A percentile compares a stretch with the other conserved stretches of the same genome.
These are phyloP conservation scores for Eutrigla gurnardus DNA, from an alignment of 2,797 vertebrate genomes.

Conservation along the genomic window DNA sequence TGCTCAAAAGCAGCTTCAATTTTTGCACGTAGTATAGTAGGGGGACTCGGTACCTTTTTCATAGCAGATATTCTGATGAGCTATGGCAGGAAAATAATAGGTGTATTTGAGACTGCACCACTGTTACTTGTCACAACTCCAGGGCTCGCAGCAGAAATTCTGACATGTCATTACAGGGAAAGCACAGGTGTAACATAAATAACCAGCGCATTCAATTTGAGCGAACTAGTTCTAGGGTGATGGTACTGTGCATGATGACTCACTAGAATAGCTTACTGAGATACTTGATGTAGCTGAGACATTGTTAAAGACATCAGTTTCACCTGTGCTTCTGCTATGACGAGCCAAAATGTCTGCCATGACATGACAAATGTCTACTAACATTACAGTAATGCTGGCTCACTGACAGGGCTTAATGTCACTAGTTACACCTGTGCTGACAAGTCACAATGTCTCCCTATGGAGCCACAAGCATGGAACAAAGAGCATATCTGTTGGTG, in stretches of 20 bases:
- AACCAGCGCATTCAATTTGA: not conserved
- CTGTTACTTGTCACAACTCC: not conserved
- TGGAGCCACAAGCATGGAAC: not conserved
- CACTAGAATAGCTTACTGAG: not conserved
- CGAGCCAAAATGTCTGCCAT: slow-evolving; percentile 3
- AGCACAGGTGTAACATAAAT: not conserved
- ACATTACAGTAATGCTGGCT: not conserved
- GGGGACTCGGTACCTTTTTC: not conserved
- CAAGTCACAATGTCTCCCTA: not conserved
- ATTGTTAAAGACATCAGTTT: not conserved
- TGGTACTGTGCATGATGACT: not conserved
- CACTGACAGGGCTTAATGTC: slow-evolving; percentile 7
- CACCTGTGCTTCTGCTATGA: slow-evolving; percentile 10
- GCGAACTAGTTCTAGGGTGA: not conserved
- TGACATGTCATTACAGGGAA: not conserved
- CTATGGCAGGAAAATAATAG: not conserved
- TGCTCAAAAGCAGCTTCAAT: not conserved
- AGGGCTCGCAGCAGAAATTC: not conserved
- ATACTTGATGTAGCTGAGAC: not conserved
- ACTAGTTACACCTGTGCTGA: not conserved
- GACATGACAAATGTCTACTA: not conserved
- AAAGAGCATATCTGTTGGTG: not conserved
- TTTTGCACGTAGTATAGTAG: not conserved
- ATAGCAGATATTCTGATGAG: not conserved
- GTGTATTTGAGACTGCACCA: not conserved